Base-by-base conservation (phyloP, 23 tunicate genomes). In the Oikopleura dioica region DNA sequence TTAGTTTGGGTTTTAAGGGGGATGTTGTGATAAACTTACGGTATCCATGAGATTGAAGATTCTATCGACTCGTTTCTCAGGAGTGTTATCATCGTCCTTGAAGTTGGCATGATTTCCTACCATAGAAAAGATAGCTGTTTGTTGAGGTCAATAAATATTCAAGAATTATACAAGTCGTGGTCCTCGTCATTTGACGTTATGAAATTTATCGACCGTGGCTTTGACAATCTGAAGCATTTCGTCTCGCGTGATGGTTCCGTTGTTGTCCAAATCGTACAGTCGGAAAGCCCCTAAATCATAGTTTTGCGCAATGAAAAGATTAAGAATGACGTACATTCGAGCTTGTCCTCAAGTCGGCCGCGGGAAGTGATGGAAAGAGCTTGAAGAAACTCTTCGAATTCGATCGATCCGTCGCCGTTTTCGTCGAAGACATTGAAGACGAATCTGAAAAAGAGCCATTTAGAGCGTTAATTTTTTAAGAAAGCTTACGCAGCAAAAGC, bases 11-110 rank as follows among this genome's bases (percentile, higher is more conserved):
- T n/a, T n/a, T n/a, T n/a, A n/a, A n/a, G n/a, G n/a, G n/a, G n/a
- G n/a, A n/a, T n/a, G 9, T 50, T 16, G 21, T 50, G 59, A 16
- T 21, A 34, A 9, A 79, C 59, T 69, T 76, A 91, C 97, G 82
- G 85, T 91, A 68, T 91, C 97, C 97, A 91, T 91, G 0, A 83
- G 79, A 33, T 80, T 68, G 44, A 91, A 91, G 26, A 91, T 91
- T 69, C 85, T 91, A 30, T 91, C 92, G 30, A 91, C 97, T 76
- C 97, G 59, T 58, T 91, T 91, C 68, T 85, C 81, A 1, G 97
- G 97, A 0, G 97, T 91, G 55, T 91, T 91, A 79, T 91, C 97
- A 68, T 91, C 97, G 36, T 81, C 97, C 26, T 89, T 89, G 35
- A 91, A 58, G 38, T 91, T 77, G 12, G 85, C 97, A 0, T 86